Evolutionary conservation across 1,140 invertebrate species (phyloP), one percentile per base, ranked within the genome.

Genomic region (Neocloeon triangulifer): DNA sequence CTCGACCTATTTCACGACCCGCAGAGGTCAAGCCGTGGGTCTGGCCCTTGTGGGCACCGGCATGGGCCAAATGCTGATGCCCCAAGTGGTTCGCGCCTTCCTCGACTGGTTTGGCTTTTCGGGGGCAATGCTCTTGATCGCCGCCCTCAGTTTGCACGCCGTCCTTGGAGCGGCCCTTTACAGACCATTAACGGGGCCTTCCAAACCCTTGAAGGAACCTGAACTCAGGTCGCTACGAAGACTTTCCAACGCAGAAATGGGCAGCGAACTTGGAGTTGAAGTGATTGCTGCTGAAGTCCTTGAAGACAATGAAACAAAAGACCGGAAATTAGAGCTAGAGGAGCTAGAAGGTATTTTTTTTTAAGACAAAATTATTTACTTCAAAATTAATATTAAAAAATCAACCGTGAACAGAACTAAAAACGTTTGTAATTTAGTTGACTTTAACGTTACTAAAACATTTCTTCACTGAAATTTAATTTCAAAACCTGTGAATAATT

Each of bases 31-130:
- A 48, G 74, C 73, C 1, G 69, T 77, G 2, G 73, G 74, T 0
- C 50, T 74, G 13, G 73, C 73, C 0, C 66, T 77, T 60, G 73
- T 72, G 4, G 74, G 74, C 0, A 75, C 73, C 1, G 71, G 70
- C 2, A 55, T 76, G 31, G 73, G 72, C 1, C 64, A 76, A 52
- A 66, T 78, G 59, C 50, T 74, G 5, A 69, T 78, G 61, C 74
- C 74, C 10, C 71, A 75, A 42, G 57, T 69, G 34, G 66, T 73
- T 18, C 53, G 61, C 22, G 39, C 70, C 0, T 45, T 72, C 13
- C 48, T 72, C 18, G 60, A 61, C 27, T 57, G 52, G 8, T 72
- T 57, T 37, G 61, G 58, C 26, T 73, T 73, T 44, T 47, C 60
- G 30, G 68, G 71, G 34, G 61, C 72, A 2, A 66, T 73, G 26